phyloP scores from a whole-genome alignment of 2,888 invertebrate species.

The Drosophila kambysellisi region DNA sequence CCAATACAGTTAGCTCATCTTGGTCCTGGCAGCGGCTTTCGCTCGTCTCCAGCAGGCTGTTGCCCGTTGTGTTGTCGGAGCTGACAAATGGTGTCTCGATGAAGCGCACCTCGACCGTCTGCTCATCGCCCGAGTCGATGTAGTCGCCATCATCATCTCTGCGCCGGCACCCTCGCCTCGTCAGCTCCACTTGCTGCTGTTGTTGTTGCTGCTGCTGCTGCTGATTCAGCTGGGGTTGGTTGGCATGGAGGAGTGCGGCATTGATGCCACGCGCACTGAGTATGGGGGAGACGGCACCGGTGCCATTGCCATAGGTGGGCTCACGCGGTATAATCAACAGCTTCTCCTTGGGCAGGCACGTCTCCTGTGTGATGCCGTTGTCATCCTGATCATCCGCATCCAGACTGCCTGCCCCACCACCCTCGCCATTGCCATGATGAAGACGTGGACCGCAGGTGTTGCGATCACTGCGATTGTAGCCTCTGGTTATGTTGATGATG shows the following conservation, averaged over 20 bases:
- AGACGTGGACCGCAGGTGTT: constrained; percentile 83
- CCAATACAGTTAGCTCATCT: constrained; percentile 49
- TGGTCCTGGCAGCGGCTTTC: constrained; percentile 50
- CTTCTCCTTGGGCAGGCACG: constrained; percentile 78
- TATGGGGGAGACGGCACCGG: constrained; percentile 74
- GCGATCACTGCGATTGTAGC: constrained; percentile 83
- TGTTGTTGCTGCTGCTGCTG: constrained; percentile 54
- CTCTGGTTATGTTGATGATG: constrained; percentile 81
- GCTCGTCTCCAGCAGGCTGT: constrained; percentile 79
- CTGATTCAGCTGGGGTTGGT: constrained; percentile 53
- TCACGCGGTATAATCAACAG: constrained; percentile 83
- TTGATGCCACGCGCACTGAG: constrained; percentile 68
- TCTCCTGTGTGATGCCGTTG: constrained; percentile 83
- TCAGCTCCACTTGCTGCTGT: constrained; percentile 77
- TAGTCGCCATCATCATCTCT: constrained; percentile 73
- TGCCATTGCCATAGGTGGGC: constrained; percentile 83
- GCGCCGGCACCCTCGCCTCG: constrained; percentile 51
- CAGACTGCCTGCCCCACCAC: constrained; percentile 61
- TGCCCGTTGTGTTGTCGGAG: constrained; percentile 82
- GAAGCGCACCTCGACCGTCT: constrained; percentile 83
- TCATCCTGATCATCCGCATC: constrained; percentile 81
- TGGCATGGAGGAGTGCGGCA: constrained; percentile 67
- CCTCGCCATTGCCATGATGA: constrained; percentile 78
- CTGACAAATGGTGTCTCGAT: constrained; percentile 84
- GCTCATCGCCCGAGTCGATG: constrained; percentile 82